phyloP scores from a whole-genome alignment of 2,888 invertebrate genomes.

The Unio delphinus region DNA sequence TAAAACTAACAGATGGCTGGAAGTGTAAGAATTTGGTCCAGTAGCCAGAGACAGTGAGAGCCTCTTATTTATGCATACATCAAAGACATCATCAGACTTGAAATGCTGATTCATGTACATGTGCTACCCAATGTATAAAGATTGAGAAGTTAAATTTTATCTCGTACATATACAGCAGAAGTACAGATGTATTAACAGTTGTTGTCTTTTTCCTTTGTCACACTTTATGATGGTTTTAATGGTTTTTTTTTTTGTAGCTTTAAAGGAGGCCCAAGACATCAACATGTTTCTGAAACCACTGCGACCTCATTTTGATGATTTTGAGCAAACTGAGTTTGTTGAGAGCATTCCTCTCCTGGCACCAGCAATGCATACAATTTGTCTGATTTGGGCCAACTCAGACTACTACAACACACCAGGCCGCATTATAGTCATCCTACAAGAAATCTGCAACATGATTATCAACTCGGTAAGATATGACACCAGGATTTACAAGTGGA shows the following conservation, averaged over 20 bases:
- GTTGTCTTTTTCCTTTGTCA: too few species aligned
- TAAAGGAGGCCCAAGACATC: conserved; percentile 92
- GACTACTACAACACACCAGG: conserved; percentile 88
- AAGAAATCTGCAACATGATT: conserved; percentile 90
- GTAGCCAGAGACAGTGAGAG: too few species aligned
- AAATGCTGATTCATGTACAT: too few species aligned
- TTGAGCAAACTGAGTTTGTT: conserved; percentile 74
- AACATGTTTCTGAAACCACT: conserved; percentile 87
- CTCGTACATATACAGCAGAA: too few species aligned
- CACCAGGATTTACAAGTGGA: too few species aligned
- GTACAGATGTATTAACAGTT: too few species aligned
- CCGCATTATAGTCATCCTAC: conserved; percentile 88
- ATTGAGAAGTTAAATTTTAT: too few species aligned
- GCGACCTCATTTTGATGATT: conserved; percentile 81
- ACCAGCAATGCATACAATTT: conserved; percentile 87
- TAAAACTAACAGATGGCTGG: too few species aligned
- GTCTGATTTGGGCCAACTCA: conserved; percentile 91
- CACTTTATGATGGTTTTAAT: background rate
- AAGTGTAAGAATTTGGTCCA: too few species aligned
- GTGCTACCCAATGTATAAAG: too few species aligned
- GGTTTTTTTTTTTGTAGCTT: conserved; percentile 74
- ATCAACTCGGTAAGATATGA: conserved; percentile 81
- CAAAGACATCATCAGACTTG: too few species aligned
- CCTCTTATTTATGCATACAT: too few species aligned
- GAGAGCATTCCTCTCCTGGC: conserved; percentile 77